Evolutionary conservation across 2,888 invertebrate species (phyloP).

Genomic region (Eupsilia transversa): DNA sequence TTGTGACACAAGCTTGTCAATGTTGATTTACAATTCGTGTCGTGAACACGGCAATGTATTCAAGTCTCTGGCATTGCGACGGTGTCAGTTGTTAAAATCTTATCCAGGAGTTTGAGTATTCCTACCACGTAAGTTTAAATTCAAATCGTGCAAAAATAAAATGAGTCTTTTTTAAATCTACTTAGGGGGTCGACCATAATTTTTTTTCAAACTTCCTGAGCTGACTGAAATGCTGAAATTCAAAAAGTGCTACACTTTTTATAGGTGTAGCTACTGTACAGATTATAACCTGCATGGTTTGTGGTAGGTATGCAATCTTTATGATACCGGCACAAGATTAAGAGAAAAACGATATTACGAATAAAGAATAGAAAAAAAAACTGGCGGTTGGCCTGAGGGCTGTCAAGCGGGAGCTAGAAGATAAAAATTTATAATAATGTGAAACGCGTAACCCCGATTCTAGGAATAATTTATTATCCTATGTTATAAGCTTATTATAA

Average conservation of each 20-base stretch:
- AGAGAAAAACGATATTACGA: no score
- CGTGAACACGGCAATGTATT: constrained; percentile 47
- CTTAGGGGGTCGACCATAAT: background rate
- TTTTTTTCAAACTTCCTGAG: background rate
- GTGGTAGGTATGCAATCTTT: no score
- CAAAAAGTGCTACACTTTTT: background rate
- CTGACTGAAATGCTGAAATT: background rate
- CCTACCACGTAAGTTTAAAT: background rate
- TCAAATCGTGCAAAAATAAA: background rate
- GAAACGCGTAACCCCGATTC: no score
- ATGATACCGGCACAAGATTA: no score
- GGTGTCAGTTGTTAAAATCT: constrained; percentile 10
- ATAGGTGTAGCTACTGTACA: no score
- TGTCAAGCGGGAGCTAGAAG: no score
- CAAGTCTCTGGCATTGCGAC: constrained; percentile 20
- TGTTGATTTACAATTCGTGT: constrained; percentile 59
- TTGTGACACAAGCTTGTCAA: constrained; percentile 34
- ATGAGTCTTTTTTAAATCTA: background rate
- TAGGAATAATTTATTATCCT: no score
- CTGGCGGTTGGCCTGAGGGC: no score
- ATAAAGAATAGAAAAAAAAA: no score
- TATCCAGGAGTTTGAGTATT: constrained; percentile 22
- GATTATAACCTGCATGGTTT: no score
- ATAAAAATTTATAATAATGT: no score
- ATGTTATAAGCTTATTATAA: no score